Evolutionary conservation across 2,113 vertebrate genomes (phyloP), one percentile per base, ranked within the genome.

Genomic region (Nothocercus julius): DNA sequence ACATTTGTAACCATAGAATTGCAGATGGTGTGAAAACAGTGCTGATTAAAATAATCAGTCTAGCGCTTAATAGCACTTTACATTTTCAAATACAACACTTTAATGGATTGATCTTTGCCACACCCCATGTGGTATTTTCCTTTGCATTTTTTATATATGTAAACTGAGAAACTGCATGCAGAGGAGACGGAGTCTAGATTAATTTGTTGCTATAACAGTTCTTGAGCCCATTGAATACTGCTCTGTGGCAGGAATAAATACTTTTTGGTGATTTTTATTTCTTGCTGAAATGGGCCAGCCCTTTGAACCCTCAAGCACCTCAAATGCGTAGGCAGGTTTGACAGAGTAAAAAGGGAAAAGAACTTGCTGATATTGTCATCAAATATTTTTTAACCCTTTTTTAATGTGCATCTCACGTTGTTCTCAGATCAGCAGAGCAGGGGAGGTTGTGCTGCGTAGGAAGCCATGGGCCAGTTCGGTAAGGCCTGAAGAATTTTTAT

Each of bases 41-140:
- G 44, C n/a, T 93, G 87, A 95, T 91, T 85, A 87, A 89, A 89
- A 92, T 85, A 89, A 92, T 92, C 84, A 82, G 82, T 92, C 63
- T 91, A 73, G 13, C 85, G 95, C 49, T 92, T 93, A 92, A 85
- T n/a, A 87, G 38, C 64, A 89, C 51, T 90, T 94, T 21, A 78
- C 16, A 15, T 91, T 97, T 92, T 93, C 76, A 92, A 69, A 91
- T 85, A 42, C 32, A 87, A 45, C 75, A 77, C 75, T 72, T 95
- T 95, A 92, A 56, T 72, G 64, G 42, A 81, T 77, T 91, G 61
- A 88, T 95, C 56, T 85, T 95, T 93, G 61, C 89, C 85, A 94
- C 82, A 90, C 64, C 68, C 82, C 38, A 64, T 68, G 79, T 40
- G 47, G 68, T 90, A 78, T 90, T 92, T 95, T 87, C 28, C 42